These are phyloP conservation scores for Drosophila aff. DNA, from an alignment of 1,140 invertebrate species.

Conservation along the genomic window DNA sequence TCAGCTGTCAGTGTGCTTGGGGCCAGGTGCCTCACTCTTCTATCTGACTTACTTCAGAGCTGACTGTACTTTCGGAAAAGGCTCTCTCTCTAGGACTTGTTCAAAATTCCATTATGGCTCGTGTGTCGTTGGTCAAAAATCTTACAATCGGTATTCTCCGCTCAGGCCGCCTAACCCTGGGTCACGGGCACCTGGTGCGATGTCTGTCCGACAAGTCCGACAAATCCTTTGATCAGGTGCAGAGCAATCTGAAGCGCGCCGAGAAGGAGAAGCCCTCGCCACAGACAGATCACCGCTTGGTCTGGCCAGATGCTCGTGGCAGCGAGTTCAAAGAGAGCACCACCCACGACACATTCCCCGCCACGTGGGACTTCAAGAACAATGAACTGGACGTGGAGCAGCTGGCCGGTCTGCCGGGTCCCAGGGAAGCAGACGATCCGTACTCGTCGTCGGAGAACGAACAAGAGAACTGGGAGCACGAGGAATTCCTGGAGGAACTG, in stretches of 20 bases:
- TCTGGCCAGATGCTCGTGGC: not conserved
- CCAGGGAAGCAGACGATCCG: not conserved
- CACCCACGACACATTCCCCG: constrained; percentile 2
- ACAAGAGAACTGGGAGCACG: not conserved
- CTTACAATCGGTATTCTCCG: not conserved
- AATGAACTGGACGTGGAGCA: constrained; percentile 19
- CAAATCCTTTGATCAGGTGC: too few species aligned
- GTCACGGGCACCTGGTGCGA: not conserved
- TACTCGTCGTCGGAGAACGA: not conserved
- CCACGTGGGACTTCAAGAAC: constrained; percentile 18
- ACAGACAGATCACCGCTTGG: not conserved
- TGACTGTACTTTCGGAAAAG: not conserved
- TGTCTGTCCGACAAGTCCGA: constrained; percentile 14
- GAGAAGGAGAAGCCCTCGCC: not conserved
- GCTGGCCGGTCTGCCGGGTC: not conserved
- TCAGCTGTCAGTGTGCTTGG: not conserved
- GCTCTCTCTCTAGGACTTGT: not conserved
- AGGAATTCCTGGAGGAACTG: constrained; percentile 1
- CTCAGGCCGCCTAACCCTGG: not conserved
- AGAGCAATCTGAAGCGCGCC: not conserved
- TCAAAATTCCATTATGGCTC: constrained; percentile 38
- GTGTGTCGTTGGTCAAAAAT: constrained; percentile 1
- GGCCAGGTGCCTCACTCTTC: not conserved
- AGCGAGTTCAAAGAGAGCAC: not conserved
- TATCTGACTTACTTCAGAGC: not conserved